phyloP scores from a whole-genome alignment of 1,140 invertebrate genomes.

The Diploscapter pachys region DNA sequence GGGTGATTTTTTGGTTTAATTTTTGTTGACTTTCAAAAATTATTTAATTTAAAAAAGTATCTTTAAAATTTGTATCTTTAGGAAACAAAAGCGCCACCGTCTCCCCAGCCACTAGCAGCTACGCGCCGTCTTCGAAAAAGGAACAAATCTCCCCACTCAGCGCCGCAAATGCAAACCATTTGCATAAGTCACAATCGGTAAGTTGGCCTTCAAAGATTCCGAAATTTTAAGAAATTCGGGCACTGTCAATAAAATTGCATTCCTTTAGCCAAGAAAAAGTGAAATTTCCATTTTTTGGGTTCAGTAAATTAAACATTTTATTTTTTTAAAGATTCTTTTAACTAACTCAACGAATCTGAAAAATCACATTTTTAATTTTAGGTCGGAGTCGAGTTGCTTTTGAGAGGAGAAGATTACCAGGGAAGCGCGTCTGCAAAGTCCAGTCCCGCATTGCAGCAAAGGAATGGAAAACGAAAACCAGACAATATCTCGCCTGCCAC shows the following conservation, averaged over 20 bases:
- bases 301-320: no score
- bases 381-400: constrained; percentile 4
- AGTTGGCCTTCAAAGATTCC: no score
- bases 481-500: neutral
- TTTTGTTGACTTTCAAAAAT: constrained; percentile 6
- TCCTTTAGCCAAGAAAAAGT: no score
- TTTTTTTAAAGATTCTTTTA: no score
- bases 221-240: no score
- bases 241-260: no score
- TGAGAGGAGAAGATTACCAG: neutral
- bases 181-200: constrained; percentile 11
- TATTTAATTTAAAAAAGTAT: no score
- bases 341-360: no score
- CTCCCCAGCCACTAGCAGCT: constrained; percentile 9
- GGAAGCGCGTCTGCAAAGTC: no score
- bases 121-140: neutral
- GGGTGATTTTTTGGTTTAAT: constrained; percentile 3
- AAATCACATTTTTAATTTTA: no score
- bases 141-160: constrained; percentile 11
- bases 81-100: constrained; percentile 10
- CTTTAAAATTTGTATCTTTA: neutral
- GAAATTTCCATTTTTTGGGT: no score
- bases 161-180: neutral
- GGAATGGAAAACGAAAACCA: constrained; percentile 12
- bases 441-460: neutral